Evolutionary conservation across 2,797 vertebrate species (phyloP).

Genomic region (Varecia variegata): DNA sequence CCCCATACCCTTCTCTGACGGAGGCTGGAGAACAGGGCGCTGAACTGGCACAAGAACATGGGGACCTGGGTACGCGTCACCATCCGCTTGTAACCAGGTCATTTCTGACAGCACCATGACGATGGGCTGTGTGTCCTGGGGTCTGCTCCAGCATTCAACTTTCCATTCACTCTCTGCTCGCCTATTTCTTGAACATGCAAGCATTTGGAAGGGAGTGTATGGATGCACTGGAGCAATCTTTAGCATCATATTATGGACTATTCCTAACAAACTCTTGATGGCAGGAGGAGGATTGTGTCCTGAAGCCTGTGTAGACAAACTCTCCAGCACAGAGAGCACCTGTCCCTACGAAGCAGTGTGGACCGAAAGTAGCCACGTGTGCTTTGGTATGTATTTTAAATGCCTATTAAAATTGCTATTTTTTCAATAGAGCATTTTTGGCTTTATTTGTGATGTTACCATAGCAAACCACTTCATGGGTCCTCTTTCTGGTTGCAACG

Average conservation of each 20-base stretch:
- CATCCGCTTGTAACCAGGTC: neutral
- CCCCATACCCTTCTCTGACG: neutral
- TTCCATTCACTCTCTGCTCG: neutral
- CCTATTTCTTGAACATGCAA: neutral
- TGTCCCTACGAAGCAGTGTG: accelerated
- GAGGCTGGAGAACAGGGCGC: neutral
- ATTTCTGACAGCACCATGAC: neutral
- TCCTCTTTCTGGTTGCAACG: neutral
- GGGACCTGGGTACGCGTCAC: accelerated
- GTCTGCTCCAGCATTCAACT: neutral
- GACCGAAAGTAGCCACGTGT: accelerated
- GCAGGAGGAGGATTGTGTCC: too few species aligned
- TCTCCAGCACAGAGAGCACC: accelerated
- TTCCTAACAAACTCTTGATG: neutral
- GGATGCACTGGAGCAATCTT: neutral
- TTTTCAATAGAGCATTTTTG: neutral
- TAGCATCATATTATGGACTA: neutral
- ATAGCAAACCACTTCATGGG: accelerated
- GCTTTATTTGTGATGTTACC: neutral
- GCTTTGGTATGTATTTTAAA: accelerated
- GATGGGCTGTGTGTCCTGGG: neutral
- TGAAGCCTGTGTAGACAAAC: accelerated
- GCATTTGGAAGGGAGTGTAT: neutral
- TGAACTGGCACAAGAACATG: neutral
- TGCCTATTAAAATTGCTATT: neutral